Conservation (phyloP, 2,888 invertebrate genomes). For the Sialis lutaria region DNA sequence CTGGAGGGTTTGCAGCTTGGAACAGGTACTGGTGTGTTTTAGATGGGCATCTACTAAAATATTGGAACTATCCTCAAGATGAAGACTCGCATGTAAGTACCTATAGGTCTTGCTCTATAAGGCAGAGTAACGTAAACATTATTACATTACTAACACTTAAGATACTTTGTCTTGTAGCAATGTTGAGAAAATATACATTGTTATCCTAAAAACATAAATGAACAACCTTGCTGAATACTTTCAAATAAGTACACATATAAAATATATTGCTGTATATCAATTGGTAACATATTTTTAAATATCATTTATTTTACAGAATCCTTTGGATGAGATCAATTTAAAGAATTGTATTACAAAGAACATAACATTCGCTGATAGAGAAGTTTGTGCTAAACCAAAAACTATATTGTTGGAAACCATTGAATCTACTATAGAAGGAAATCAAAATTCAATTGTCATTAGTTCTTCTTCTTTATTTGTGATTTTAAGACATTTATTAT, state of each 20-base stretch:
- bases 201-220: too few species aligned
- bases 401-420: slow-evolving; percentile 23
- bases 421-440: not conserved
- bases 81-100: slow-evolving; percentile 16
- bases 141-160: too few species aligned
- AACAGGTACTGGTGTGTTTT: slow-evolving; percentile 36
- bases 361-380: slow-evolving; percentile 23
- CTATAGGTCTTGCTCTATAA: too few species aligned
- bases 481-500: slow-evolving; percentile 22
- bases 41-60: slow-evolving; percentile 23
- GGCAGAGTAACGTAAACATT: too few species aligned
- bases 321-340: slow-evolving; percentile 24
- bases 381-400: slow-evolving; percentile 28
- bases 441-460: slow-evolving; percentile 2
- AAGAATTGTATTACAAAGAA: slow-evolving; percentile 18
- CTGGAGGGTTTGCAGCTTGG: slow-evolving; percentile 26
- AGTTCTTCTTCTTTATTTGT: slow-evolving; percentile 3
- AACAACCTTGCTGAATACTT: too few species aligned
- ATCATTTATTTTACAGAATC: slow-evolving; percentile 8
- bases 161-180: too few species aligned
- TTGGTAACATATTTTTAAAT: not conserved
- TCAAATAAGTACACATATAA: too few species aligned
- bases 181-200: too few species aligned
- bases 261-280: too few species aligned
- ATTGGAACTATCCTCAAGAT: slow-evolving; percentile 33